These are phyloP conservation scores for Natrix natrix DNA, from an alignment of 2,797 vertebrate genomes.

Conservation along the genomic window DNA sequence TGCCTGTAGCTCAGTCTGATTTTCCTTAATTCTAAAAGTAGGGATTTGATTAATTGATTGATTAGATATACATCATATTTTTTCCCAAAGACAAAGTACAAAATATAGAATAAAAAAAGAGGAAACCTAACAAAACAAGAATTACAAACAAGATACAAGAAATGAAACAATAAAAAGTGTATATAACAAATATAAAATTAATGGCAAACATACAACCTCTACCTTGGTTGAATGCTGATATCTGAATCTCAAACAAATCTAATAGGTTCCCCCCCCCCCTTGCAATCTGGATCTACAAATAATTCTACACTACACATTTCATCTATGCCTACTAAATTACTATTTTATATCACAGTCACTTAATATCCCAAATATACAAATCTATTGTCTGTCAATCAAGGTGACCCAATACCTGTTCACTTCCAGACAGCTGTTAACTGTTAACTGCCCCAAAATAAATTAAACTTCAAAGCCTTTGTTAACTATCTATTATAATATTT, in stretches of 20 bases:
- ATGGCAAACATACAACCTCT: background rate
- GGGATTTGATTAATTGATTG: background rate
- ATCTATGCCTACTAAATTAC: no score
- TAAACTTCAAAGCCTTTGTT: no score
- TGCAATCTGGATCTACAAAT: no score
- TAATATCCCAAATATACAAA: no score
- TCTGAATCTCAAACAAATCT: background rate
- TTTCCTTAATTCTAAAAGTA: background rate
- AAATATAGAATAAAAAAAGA: background rate
- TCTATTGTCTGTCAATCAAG: no score
- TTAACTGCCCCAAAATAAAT: no score
- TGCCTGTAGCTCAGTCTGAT: background rate
- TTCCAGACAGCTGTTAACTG: no score
- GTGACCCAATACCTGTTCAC: no score
- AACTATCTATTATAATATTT: no score
- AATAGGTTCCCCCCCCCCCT: background rate
- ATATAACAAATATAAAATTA: background rate
- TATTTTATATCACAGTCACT: no score
- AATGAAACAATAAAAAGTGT: background rate
- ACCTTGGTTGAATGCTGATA: background rate
- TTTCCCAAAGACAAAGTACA: background rate
- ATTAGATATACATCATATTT: background rate
- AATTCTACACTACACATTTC: no score
- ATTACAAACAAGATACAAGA: background rate
- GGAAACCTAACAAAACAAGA: background rate